Evolutionary conservation across 2,888 invertebrate genomes (phyloP), one percentile per base, ranked within the genome.

Genomic region (Asteroscopus sphinx): DNA sequence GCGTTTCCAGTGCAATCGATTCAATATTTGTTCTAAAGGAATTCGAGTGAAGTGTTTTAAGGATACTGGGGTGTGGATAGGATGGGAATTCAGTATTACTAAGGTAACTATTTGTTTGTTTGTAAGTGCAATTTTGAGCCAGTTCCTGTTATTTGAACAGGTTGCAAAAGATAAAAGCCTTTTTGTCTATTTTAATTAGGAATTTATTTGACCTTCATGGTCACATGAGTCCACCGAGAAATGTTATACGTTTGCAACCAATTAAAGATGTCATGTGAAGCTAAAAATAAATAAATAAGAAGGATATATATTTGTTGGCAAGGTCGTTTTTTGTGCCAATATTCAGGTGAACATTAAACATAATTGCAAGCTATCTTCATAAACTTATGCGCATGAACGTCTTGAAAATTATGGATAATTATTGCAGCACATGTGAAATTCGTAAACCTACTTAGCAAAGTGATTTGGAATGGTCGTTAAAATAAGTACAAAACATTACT

Each of bases 1-100:
- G 47, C 48, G 21, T 39, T 45, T 36, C 41, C 25, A 47, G 40
- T 63, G 13, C 64, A 35, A 42, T 49, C 26, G 40, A 64, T 57
- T 48, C 55, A 54, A 36, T 35, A 21, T 37, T 40, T 36, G 17
- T 37, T 39, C 9, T 17, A 44, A 25, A 21, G 35, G 42, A 46
- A 70, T 70, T 53, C 8, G 12, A 53, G 15, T 6, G n/a, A 15
- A 45, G 52, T 35, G 25, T 8, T 33, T 33, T 12, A 6, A n/a
- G 17, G 17, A 12, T 32, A 47, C 26, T n/a, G n/a, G n/a, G n/a
- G n/a, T n/a, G n/a, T n/a, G n/a, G n/a, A n/a, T n/a, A n/a, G n/a
- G n/a, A n/a, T n/a, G n/a, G n/a, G n/a, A 25, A 25, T 25, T 25
- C 25, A 25, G 25, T 3, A 25, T 25, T 25, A 25, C 25, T 6